These are phyloP conservation scores for Spinibarbus caldwelli DNA, from an alignment of 2,797 vertebrate species.

Conservation along the genomic window DNA sequence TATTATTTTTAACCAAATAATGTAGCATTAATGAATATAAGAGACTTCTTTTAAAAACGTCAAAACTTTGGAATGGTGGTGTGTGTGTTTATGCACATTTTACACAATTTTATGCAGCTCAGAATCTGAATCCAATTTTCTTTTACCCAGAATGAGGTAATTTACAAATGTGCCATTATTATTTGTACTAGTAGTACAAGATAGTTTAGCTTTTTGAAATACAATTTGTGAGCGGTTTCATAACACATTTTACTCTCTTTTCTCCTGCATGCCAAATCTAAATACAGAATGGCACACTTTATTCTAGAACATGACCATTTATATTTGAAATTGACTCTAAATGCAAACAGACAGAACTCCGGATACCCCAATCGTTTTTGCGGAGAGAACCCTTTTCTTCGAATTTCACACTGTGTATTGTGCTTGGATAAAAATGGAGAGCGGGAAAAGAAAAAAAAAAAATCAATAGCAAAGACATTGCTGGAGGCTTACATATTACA, in stretches of 20 bases:
- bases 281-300: constrained; percentile 65
- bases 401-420: constrained; percentile 78
- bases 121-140: constrained; percentile 19
- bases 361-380: constrained; percentile 64
- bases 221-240: constrained; percentile 64
- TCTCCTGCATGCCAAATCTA: constrained; percentile 66
- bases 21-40: not conserved
- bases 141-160: constrained; percentile 34
- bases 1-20: not conserved
- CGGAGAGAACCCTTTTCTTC: constrained; percentile 68
- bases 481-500: constrained; percentile 83
- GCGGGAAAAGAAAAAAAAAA: constrained; percentile 59
- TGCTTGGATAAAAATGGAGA: constrained; percentile 76
- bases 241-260: constrained; percentile 63
- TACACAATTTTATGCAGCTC: not conserved
- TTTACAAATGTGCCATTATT: constrained; percentile 46
- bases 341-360: constrained; percentile 77
- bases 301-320: constrained; percentile 73
- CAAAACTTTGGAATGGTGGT: not conserved
- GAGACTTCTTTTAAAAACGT: not conserved
- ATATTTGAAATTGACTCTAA: constrained; percentile 77
- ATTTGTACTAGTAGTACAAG: constrained; percentile 53
- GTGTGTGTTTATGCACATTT: not conserved
- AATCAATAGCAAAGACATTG: constrained; percentile 81
- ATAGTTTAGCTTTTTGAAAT: constrained; percentile 59